Base-by-base conservation (phyloP, 2,888 invertebrate species). In the Altica lythri region DNA sequence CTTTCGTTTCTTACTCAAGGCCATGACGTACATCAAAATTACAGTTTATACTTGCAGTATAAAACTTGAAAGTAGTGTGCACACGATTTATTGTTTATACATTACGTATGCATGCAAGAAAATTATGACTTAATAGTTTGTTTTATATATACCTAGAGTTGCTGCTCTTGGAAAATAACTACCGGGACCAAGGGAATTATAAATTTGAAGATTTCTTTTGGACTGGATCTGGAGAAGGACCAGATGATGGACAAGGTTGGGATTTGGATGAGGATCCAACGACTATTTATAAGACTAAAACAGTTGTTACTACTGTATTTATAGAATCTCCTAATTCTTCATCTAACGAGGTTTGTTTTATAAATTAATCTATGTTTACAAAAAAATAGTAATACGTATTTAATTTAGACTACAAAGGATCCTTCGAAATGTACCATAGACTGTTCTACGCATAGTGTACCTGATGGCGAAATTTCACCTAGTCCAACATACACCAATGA, bases 151-250 rank as follows among this genome's bases (percentile, higher is more conserved):
- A n/a, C n/a, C 9, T 58, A 74, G 74, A 72, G 44, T 52, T 74
- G 10, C 59, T 73, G 4, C 59, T 73, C 17, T 53, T 73, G 44
- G 71, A 73, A 48, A 69, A 65, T 44, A 59, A 60, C 6, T 68
- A 70, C 48, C 60, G 63, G 22, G 66, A 69, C 13, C 65, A 67
- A 48, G 65, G 68, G 47, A 70, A 74, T 9, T 80, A 80, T 63
- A 83, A 84, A 34, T 77, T 92, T 51, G 91, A 92, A 68, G 92
- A 92, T 73, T 93, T 92, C 76, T 89, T 93, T 74, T 92, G 92
- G 92, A 90, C 90, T 0, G 92, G 92, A 0, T 89, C 89, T 0
- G 92, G 92, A 0, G 92, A 92, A 70, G 91, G 89, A 0, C 86
- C 87, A 0, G 81, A 84, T 5, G 68, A 69, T 9, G 66, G 69